Conservation (phyloP, 2,797 vertebrate genomes). For the Apogon hyalosoma region DNA sequence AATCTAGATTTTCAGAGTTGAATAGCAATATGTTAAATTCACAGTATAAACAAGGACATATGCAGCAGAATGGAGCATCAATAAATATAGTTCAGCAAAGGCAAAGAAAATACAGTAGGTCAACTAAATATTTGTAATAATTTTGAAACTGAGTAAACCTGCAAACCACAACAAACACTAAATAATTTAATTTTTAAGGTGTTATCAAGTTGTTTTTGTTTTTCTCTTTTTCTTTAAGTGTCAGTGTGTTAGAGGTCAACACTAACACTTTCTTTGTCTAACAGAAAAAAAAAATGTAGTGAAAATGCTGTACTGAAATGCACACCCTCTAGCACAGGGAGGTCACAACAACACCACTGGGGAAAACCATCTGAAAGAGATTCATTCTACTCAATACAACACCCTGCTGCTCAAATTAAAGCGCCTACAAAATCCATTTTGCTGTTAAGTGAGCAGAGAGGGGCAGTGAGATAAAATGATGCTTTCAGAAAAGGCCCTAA, state of each 20-base stretch:
- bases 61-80: too few species aligned
- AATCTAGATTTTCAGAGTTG: not conserved
- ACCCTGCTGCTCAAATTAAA: constrained; percentile 40
- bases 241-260: too few species aligned
- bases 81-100: not conserved
- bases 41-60: not conserved
- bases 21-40: not conserved
- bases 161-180: too few species aligned
- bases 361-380: constrained; percentile 20
- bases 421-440: constrained; percentile 20
- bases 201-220: too few species aligned
- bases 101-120: not conserved
- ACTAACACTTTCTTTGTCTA: too few species aligned
- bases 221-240: too few species aligned
- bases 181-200: too few species aligned
- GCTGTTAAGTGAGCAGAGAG: constrained; percentile 41
- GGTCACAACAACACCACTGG: constrained; percentile 35
- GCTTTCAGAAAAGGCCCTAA: constrained; percentile 29
- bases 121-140: too few species aligned
- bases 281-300: too few species aligned
- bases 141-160: too few species aligned
- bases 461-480: constrained; percentile 28
- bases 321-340: not conserved
- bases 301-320: constrained; percentile 2
- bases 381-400: not conserved